A percentile compares a stretch with the other conserved stretches of the same genome.
phyloP scores from a whole-genome alignment of 1,140 invertebrate species.

The Tyrophagus putrescentiae region DNA sequence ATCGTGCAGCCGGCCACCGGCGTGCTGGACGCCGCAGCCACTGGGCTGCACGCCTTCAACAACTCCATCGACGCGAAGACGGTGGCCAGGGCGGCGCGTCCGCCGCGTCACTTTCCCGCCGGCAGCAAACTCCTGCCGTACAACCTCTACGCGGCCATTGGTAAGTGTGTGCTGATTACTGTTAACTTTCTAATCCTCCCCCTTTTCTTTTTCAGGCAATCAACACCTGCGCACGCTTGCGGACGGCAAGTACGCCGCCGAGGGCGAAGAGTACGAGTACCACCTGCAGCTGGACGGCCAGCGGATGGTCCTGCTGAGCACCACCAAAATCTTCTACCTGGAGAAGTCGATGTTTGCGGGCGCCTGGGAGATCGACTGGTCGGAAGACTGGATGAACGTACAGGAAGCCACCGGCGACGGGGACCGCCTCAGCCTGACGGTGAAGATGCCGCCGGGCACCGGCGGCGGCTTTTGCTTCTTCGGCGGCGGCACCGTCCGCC shows the following conservation, averaged over 20 bases:
- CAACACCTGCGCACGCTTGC: neutral
- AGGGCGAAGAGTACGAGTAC: neutral
- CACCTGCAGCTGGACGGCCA: neutral
- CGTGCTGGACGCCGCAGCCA: conserved; percentile 91
- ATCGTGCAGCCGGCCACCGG: conserved; percentile 87
- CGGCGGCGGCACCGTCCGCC: too few species aligned
- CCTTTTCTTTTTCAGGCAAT: conserved; percentile 8
- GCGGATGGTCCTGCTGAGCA: neutral
- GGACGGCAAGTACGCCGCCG: neutral
- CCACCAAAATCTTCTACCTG: neutral
- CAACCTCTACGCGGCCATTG: conserved; percentile 51
- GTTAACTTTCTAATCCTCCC: neutral
- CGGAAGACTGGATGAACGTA: conserved; percentile 7
- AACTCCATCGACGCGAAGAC: conserved; percentile 42
- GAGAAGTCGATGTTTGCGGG: neutral
- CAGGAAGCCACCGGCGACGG: too few species aligned
- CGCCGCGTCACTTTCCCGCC: conserved; percentile 63
- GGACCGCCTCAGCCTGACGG: too few species aligned
- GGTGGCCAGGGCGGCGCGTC: conserved; percentile 59
- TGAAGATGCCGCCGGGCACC: too few species aligned
- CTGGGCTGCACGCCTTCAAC: conserved; percentile 79
- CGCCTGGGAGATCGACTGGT: conserved; percentile 14
- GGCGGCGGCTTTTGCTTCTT: too few species aligned
- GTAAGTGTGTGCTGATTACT: conserved; percentile 5
- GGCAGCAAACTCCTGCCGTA: conserved; percentile 76